Evolutionary conservation across 1,140 invertebrate species (phyloP).

Genomic region (Eumaeus atala): DNA sequence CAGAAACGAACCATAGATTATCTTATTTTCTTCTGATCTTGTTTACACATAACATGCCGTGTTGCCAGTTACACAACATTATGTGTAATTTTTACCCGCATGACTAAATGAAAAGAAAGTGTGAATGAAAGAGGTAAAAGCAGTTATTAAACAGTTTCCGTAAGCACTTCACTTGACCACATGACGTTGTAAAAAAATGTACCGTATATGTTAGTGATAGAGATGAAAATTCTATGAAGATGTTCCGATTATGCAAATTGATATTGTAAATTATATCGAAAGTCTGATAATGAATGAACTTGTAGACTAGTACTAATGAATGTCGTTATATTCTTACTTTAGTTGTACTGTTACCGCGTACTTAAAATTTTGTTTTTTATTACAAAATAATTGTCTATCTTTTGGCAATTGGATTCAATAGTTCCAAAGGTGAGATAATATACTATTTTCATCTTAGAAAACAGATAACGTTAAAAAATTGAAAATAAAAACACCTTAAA

Average conservation of each 20-base stretch:
- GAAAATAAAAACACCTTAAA: too few species aligned
- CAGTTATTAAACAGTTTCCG: conserved; percentile 21
- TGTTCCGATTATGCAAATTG: background rate
- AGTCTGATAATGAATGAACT: conserved; percentile 3
- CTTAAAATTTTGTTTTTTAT: too few species aligned
- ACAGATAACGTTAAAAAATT: too few species aligned
- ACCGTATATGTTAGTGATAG: background rate
- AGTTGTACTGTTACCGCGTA: too few species aligned
- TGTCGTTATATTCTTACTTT: background rate
- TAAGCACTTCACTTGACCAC: conserved; percentile 1
- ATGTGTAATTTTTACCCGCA: conserved; percentile 6
- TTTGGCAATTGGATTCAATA: too few species aligned
- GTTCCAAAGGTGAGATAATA: too few species aligned
- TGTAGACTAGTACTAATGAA: background rate
- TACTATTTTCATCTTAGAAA: too few species aligned
- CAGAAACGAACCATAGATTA: too few species aligned
- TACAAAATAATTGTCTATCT: too few species aligned
- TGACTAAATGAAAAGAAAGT: conserved; percentile 28
- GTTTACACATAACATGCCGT: background rate
- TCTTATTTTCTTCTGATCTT: too few species aligned
- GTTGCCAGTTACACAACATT: conserved; percentile 5
- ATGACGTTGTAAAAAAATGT: background rate
- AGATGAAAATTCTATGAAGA: background rate
- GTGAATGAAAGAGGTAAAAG: conserved; percentile 29
- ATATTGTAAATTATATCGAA: conserved; percentile 8